Conservation (phyloP, 1,140 invertebrate genomes). For the Penaeus japonicus region DNA sequence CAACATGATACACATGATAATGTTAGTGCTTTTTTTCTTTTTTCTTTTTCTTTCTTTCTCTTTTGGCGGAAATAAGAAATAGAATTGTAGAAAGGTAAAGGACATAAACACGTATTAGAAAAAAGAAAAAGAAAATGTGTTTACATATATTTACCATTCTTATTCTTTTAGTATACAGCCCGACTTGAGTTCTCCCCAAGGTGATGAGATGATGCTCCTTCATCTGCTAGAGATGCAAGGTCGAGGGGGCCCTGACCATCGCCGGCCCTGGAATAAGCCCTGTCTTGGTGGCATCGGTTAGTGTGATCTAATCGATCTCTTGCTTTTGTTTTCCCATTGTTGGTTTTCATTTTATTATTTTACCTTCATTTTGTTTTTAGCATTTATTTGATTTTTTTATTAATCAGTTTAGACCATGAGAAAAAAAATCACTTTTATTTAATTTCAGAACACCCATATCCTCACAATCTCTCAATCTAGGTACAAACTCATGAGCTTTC, state of each 20-base stretch:
- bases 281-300: constrained; percentile 36
- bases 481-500: no score
- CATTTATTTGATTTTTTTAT: no score
- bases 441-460: no score
- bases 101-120: background rate
- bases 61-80: no score
- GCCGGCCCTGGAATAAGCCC: constrained; percentile 43
- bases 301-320: background rate
- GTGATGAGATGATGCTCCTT: constrained; percentile 68
- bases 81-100: background rate
- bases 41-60: background rate
- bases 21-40: background rate
- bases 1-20: no score
- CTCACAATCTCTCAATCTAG: no score
- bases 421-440: no score
- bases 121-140: background rate
- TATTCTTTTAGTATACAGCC: constrained; percentile 31
- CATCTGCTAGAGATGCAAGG: constrained; percentile 69
- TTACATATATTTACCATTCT: constrained; percentile 7
- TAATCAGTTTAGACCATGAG: no score
- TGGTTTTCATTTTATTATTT: no score
- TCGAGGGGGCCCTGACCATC: constrained; percentile 48
- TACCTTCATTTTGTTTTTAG: no score
- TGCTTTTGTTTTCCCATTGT: no score
- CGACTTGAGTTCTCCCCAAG: constrained; percentile 60